Conservation (phyloP, 2,797 vertebrate species). For the Parauchenoglanis punctatus region DNA sequence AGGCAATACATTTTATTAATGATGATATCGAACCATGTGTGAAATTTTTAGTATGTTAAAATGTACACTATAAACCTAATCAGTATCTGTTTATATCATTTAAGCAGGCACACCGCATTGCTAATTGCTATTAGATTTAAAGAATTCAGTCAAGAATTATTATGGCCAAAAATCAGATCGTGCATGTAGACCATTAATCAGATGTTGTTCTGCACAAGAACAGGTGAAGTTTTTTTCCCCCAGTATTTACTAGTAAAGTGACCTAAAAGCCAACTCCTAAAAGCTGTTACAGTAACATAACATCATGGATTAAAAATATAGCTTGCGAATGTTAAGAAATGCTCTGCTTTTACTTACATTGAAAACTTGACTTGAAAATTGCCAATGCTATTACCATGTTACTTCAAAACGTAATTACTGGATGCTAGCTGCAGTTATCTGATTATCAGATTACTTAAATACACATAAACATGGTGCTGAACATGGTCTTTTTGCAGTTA, state of each 20-base stretch:
- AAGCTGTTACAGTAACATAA: background rate
- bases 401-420: background rate
- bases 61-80: background rate
- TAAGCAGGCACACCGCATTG: background rate
- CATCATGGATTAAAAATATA: background rate
- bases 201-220: background rate
- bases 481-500: background rate
- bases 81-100: background rate
- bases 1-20: background rate
- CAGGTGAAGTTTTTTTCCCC: too few relatives aligned
- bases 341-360: background rate
- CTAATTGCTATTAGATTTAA: background rate
- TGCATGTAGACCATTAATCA: background rate
- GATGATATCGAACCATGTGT: background rate
- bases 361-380: background rate
- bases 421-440: background rate
- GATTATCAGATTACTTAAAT: conserved; percentile 8
- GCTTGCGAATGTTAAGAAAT: background rate
- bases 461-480: background rate
- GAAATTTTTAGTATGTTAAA: too few relatives aligned
- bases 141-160: background rate
- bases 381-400: background rate
- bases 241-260: background rate
- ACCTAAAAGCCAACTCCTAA: background rate
- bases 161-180: background rate